Conservation (phyloP, 2,888 invertebrate species). For the Leucophenga montana region DNA sequence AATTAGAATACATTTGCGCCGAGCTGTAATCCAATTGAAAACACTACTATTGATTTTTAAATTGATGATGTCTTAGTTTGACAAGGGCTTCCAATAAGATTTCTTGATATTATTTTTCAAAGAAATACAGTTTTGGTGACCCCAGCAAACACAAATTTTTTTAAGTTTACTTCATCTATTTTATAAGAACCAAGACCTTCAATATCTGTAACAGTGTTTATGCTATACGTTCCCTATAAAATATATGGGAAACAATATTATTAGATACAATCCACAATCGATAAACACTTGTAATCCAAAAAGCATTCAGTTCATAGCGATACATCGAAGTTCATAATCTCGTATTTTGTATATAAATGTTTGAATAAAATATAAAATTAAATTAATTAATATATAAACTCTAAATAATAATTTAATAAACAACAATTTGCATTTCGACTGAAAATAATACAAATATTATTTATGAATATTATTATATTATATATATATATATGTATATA, state of each 20-base stretch:
- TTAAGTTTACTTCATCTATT: no score
- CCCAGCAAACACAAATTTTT: no score
- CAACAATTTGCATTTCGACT: slow-evolving; percentile 28
- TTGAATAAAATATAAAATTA: slow-evolving; percentile 35
- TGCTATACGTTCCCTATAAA: slow-evolving; percentile 5
- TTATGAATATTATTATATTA: slow-evolving; percentile 33
- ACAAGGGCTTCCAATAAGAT: no score
- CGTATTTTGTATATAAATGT: slow-evolving; percentile 41
- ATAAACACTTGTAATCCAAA: slow-evolving; percentile 24
- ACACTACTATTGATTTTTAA: no score
- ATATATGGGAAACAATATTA: slow-evolving; percentile 22
- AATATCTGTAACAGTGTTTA: neutral
- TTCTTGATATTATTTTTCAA: no score
- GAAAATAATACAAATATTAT: slow-evolving; percentile 23
- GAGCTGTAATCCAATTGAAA: no score
- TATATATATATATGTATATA: slow-evolving; percentile 13
- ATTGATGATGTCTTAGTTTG: no score
- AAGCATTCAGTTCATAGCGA: slow-evolving; percentile 25
- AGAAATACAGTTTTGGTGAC: no score
- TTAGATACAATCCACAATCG: slow-evolving; percentile 20
- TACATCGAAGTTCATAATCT: slow-evolving; percentile 33
- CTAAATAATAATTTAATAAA: slow-evolving; percentile 23
- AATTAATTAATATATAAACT: slow-evolving; percentile 30
- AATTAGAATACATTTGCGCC: no score
- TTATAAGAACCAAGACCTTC: slow-evolving; percentile 22